phyloP scores from a whole-genome alignment of 2,888 invertebrate genomes.

The Tillus elongatus region DNA sequence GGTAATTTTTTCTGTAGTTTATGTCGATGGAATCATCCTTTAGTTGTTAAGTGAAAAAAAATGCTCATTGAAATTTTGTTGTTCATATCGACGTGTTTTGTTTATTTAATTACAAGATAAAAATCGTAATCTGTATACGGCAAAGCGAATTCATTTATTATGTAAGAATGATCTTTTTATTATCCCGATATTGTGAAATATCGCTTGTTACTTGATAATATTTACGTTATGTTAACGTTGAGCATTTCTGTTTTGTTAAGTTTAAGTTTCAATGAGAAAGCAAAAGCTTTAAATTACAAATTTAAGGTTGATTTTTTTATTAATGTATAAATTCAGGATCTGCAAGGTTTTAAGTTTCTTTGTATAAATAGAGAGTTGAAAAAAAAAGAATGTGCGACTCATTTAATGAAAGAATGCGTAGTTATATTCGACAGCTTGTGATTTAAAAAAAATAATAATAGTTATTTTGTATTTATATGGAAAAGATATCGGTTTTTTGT shows the following conservation, averaged over 20 bases:
- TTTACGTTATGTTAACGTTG: conserved; percentile 30
- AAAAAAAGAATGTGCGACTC: conserved; percentile 22
- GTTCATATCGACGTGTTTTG: too few relatives aligned
- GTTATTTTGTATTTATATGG: conserved; percentile 36
- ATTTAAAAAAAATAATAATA: conserved; percentile 17
- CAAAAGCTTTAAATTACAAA: conserved; percentile 25
- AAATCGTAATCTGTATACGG: background rate
- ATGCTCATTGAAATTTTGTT: too few relatives aligned
- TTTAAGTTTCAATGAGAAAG: conserved; percentile 19
- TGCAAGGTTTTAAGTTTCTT: background rate
- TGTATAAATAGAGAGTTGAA: conserved; percentile 2
- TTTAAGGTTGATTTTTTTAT: conserved; percentile 22
- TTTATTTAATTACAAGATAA: background rate
- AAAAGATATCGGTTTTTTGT: conserved; percentile 36
- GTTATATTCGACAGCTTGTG: conserved; percentile 30
- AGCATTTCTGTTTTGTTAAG: conserved; percentile 20
- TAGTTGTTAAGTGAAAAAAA: conserved; percentile 1
- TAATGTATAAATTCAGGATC: too few relatives aligned
- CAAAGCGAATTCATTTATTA: background rate
- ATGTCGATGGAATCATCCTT: too few relatives aligned
- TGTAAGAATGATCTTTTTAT: too few relatives aligned
- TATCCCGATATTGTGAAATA: background rate
- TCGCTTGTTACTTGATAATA: background rate
- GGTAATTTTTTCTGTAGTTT: too few relatives aligned
- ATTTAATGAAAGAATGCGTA: conserved; percentile 17